phyloP scores from a whole-genome alignment of 2,797 vertebrate species.

The Coluber constrictor region DNA sequence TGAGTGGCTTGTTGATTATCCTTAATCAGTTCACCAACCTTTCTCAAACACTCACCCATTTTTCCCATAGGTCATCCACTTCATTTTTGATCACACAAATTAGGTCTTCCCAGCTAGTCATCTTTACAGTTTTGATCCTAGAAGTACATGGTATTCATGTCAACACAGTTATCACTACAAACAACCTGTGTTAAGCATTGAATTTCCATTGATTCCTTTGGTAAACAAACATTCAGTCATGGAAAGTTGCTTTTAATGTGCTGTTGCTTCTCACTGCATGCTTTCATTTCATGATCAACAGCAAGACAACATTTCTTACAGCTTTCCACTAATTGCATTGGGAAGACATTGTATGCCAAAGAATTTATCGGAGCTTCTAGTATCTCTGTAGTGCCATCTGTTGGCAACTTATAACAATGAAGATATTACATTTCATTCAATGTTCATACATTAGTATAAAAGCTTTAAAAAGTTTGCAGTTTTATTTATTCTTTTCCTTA shows the following conservation, averaged over 20 bases:
- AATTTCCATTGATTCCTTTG: background rate
- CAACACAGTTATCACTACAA: background rate
- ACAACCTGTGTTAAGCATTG: background rate
- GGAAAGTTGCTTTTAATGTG: background rate
- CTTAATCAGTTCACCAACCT: background rate
- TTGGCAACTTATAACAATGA: background rate
- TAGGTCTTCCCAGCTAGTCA: background rate
- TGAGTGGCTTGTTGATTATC: background rate
- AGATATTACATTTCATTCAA: background rate
- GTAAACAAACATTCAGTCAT: background rate
- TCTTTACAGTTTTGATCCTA: background rate
- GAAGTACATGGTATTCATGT: background rate
- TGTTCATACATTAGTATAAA: background rate
- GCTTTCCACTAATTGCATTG: background rate
- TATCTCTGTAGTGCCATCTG: background rate
- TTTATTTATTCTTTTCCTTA: background rate
- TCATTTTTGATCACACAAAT: background rate
- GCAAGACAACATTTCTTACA: background rate
- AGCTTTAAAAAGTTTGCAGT: background rate
- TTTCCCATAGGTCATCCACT: background rate
- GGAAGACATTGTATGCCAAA: background rate
- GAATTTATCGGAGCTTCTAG: background rate
- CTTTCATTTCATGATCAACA: background rate
- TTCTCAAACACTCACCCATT: background rate
- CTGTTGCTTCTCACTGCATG: background rate